Base-by-base conservation (phyloP, 2,113 vertebrate genomes). In the Epinephelus cyanopodus region DNA sequence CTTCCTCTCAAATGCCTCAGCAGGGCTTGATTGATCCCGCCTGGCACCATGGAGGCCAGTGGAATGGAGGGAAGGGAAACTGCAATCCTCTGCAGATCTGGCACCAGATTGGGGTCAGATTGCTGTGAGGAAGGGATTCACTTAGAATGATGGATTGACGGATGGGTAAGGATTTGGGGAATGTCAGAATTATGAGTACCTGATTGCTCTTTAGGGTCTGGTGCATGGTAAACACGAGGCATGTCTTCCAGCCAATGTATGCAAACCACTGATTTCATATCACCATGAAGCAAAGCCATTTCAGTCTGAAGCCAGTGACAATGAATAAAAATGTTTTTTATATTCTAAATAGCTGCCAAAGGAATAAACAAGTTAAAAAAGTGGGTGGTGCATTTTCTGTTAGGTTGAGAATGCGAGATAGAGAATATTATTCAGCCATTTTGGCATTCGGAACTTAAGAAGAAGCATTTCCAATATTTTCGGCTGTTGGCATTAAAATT, bases 21-120 rank as follows among this genome's bases (percentile, higher is more conserved):
- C 84, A 2, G 71, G 81, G 79, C 66, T 69, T 88, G 90, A 92
- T 84, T 89, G 88, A 93, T 93, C 91, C 75, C 2, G 70, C 65
- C 54, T 91, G 91, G 89, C 92, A 90, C 68, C 50, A 4, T 11
- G 18, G 74, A 77, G 76, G 81, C 77, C 81, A 47, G 68, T 29
- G 80, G 78, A 86, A 84, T 15, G 79, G 77, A 84, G 78, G 33
- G 6, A 67, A 56, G 58, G 50, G 25, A 78, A 84, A 80, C 73
- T 81, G 81, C 86, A 79, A 66, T 77, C 83, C 80, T 84, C 83
- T 74, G 82, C 80, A 86, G 86, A 90, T 86, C 77, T 69, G 75
- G 75, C 80, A 77, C 63, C 63, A 65, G 82, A 74, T 66, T 79
- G 77, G 52, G 71, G 86, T 89, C 82, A 86, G 69, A 68, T 78